Base-by-base conservation (phyloP, 2,113 vertebrate species). In the Taxidea taxus region DNA sequence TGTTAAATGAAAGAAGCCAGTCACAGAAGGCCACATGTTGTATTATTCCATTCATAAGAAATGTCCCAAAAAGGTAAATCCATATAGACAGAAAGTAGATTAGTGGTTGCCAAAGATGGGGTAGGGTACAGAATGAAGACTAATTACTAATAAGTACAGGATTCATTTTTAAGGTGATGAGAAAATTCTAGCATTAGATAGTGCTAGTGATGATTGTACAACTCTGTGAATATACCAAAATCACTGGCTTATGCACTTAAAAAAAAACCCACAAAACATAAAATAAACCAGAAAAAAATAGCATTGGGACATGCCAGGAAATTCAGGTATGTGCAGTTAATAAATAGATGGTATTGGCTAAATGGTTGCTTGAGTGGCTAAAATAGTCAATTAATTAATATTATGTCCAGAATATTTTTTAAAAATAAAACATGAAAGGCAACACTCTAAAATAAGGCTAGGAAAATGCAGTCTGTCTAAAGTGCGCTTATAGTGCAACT, bases 321-420 rank as follows among this genome's bases (percentile, higher is more conserved):
- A 88, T 72, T 89, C 21, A 86, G 56, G 21, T 29, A 62, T 8
- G 47, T 18, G 9, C 18, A 77, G 8, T 81, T 56, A 89, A 77
- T 7, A 21, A 16, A 37, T 58, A 47, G 44, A 31, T 31, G 42
- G 42, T 18, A 44, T 54, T 83, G 81, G 23, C 49, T 64, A 91
- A 96, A 88, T 44, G 31, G 15, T 10, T 81, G 9, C 37, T 27
- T 62, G 18, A 72, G 68, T 47, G 81, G 25, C 49, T 77, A 11
- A 96, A 88, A 86, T 47, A 27, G 15, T 78, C 85, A 91, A 77
- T 68, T 94, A 70, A 82, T 49, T 89, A 87, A 56, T n/a, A 83
- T 34, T 90, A 11, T 80, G 18, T 72, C 29, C 9, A 85, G 5
- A 82, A 92, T 95, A 77, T 66, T 15, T 60, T 12, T n/a, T 75